These are phyloP conservation scores for Diachasma alloeum DNA, from an alignment of 1,140 invertebrate species.

Conservation along the genomic window DNA sequence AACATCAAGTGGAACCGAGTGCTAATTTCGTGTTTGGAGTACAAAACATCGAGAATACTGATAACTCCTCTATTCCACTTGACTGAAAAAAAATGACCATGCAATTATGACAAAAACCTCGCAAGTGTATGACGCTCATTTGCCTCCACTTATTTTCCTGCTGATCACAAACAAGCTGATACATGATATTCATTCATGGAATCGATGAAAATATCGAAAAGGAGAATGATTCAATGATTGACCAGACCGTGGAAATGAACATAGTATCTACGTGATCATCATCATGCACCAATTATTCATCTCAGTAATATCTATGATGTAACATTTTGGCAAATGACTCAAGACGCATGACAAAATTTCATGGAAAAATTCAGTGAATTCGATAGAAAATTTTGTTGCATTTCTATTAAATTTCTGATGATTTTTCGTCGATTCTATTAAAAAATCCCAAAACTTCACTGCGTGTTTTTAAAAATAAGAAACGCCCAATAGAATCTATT, in stretches of 20 bases:
- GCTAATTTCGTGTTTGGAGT: too few species aligned
- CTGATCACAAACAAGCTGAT: conserved; percentile 3
- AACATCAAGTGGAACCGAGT: too few species aligned
- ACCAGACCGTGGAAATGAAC: conserved; percentile 25
- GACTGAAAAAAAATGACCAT: conserved; percentile 34
- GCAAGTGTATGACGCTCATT: conserved; percentile 54
- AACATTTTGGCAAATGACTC: too few species aligned
- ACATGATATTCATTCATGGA: background rate
- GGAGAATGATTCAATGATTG: conserved; percentile 14
- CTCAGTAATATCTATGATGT: background rate
- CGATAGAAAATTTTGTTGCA: too few species aligned
- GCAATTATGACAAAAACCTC: conserved; percentile 60
- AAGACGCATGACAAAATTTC: too few species aligned
- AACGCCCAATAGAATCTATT: too few species aligned
- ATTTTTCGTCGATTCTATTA: too few species aligned
- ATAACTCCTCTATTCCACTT: background rate
- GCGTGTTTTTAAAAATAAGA: too few species aligned
- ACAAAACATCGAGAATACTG: too few species aligned
- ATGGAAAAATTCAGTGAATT: too few species aligned
- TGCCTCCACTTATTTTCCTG: conserved; percentile 44
- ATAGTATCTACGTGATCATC: conserved; percentile 4
- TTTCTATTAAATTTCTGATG: too few species aligned
- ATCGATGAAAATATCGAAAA: conserved; percentile 6
- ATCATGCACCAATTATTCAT: conserved; percentile 12
- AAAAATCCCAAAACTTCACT: too few species aligned